A percentile compares a stretch with the other conserved stretches of the same genome.
Conservation (phyloP, 2,797 vertebrate species). For the Remorina albescens region DNA sequence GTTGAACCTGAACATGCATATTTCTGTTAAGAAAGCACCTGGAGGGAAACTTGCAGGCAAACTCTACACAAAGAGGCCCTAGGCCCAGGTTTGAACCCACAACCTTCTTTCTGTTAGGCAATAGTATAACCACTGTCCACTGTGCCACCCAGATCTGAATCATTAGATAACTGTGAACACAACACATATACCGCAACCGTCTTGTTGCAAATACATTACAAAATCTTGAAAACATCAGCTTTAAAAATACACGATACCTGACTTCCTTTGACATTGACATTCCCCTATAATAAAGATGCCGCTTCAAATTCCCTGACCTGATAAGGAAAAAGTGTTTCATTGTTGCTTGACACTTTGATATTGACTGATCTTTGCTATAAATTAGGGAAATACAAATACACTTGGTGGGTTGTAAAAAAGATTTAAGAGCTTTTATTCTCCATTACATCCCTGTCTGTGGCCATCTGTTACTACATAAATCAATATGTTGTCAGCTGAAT, state of each 20-base stretch:
- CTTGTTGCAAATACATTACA: conserved; percentile 5
- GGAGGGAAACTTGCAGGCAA: too few species aligned
- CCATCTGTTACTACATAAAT: conserved; percentile 71
- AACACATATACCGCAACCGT: conserved; percentile 25
- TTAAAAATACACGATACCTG: conserved; percentile 10
- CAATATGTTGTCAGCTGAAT: conserved; percentile 55
- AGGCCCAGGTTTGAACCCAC: too few species aligned
- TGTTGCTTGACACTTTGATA: conserved; percentile 43
- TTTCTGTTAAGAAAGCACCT: too few species aligned
- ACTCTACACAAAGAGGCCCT: too few species aligned
- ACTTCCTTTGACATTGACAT: background rate
- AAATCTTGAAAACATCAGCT: conserved; percentile 8
- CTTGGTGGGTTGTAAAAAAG: conserved; percentile 55
- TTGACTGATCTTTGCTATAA: conserved; percentile 51
- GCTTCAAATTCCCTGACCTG: conserved; percentile 25
- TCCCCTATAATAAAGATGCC: background rate
- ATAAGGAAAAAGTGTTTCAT: conserved; percentile 34
- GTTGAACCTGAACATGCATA: too few species aligned
- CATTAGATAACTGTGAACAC: too few species aligned
- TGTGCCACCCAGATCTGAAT: too few species aligned
- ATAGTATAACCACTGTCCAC: too few species aligned
- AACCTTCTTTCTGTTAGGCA: too few species aligned
- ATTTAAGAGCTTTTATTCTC: conserved; percentile 62
- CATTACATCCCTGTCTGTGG: conserved; percentile 57
- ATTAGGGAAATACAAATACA: conserved; percentile 53